phyloP scores from a whole-genome alignment of 2,797 vertebrate genomes.

The Micrastur ruficollis region DNA sequence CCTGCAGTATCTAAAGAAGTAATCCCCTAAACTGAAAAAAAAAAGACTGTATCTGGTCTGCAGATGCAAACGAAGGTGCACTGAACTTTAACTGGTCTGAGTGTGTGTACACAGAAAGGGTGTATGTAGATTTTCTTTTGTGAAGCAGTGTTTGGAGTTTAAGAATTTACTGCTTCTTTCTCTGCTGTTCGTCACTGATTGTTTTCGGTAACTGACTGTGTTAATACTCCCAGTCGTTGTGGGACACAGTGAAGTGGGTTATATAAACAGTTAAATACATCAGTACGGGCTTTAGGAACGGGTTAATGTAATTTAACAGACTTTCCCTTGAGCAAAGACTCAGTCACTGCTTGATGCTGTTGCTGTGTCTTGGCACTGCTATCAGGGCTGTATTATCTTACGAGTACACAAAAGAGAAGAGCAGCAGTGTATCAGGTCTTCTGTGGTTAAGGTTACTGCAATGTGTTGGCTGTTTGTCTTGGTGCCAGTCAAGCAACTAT shows the following conservation, averaged over 20 bases:
- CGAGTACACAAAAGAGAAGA: fast-evolving
- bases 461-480: not conserved
- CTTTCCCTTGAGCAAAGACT: not conserved
- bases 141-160: not conserved
- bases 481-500: not conserved
- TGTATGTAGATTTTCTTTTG: not conserved
- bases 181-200: not conserved
- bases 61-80: not conserved
- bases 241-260: not conserved
- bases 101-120: fast-evolving
- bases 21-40: not conserved
- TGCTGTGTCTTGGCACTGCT: not conserved
- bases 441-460: not conserved
- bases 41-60: not conserved
- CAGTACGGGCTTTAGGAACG: not conserved
- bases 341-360: not conserved
- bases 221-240: not conserved
- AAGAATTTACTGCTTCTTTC: not conserved
- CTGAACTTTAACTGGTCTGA: not conserved
- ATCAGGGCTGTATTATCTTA: not conserved
- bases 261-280: not conserved
- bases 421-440: not conserved
- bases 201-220: not conserved
- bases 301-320: not conserved
- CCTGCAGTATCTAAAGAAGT: not conserved